Base-by-base conservation (phyloP, 30 jellyfish, hydroid and myxozoan species). In the Catostylus mosaicus region DNA sequence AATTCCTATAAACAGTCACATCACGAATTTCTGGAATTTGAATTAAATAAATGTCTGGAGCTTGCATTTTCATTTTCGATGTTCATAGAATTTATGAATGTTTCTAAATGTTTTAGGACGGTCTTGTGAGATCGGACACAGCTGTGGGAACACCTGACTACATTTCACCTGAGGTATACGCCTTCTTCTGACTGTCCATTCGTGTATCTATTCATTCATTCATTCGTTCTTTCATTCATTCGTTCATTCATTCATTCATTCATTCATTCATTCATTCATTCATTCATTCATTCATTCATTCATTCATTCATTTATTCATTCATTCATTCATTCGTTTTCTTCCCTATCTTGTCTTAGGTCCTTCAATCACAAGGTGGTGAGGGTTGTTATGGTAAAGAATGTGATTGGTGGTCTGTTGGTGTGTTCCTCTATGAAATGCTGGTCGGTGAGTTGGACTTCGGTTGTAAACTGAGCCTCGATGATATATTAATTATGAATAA, bases 121-220 rank as follows among this genome's bases (percentile, higher is more conserved):
- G 99, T 33, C 72, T 83, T 4, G 97, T 95, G 4, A 78, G 96
- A 26, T 95, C 98, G 7, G 98, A 89, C 74, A 83, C 96, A 12
- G 99, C 98, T 19, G 99, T 95, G 52, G 99, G 99, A 5, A 95
- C 99, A 20, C 99, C 99, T 5, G 99, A 95, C 86, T 95, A 95
- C 89, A 95, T 95, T 12, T 84, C 99, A 7, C 99, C 99, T 2
- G 99, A 95, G 95, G 99, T 90, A 75, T 20, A 10, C 24, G n/a
- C n/a, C n/a, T n/a, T n/a, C n/a, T n/a, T n/a, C n/a, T n/a, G n/a
- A n/a, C n/a, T n/a, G n/a, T n/a, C n/a, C n/a, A n/a, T n/a, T n/a
- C n/a, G n/a, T n/a, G n/a, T n/a, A 50, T 50, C 5, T 16, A 50
- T 18, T 50, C n/a, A 27, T 50, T 18, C 63, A 3, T 50, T 50